phyloP scores from a whole-genome alignment of 2,888 invertebrate species.

The Uropetala carovei region DNA sequence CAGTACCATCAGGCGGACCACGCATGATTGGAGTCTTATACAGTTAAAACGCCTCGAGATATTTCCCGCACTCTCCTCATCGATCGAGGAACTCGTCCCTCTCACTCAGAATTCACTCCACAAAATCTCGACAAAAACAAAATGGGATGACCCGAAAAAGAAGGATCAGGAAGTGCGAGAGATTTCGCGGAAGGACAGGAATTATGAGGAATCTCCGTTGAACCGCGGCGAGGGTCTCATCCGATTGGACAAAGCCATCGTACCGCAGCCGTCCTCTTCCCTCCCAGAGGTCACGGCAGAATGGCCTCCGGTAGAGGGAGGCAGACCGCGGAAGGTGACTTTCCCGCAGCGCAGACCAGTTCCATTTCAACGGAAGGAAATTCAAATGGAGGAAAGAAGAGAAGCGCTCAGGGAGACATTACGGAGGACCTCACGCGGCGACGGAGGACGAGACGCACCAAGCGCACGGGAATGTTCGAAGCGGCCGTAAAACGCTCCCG shows the following conservation, averaged over 20 bases:
- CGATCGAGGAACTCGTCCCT: not conserved
- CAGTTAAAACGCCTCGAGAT: not conserved
- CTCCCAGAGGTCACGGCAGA: conserved; percentile 1
- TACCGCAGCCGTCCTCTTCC: not conserved
- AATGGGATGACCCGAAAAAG: not conserved
- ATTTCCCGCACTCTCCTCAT: not conserved
- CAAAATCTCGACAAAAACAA: not conserved
- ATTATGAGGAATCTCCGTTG: not conserved
- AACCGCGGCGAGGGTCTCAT: not conserved
- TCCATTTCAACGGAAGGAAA: conserved; percentile 6
- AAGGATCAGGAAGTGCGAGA: not conserved
- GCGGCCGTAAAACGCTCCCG: not conserved
- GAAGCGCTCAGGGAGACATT: too few relatives aligned
- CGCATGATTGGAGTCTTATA: too few relatives aligned
- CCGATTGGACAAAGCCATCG: conserved; percentile 8
- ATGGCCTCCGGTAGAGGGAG: not conserved
- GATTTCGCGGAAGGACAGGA: not conserved
- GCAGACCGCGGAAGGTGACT: not conserved
- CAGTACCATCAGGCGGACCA: too few relatives aligned
- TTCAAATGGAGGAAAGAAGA: not conserved
- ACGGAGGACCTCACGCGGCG: conserved; percentile 10
- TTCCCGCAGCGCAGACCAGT: not conserved
- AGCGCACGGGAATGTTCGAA: not conserved
- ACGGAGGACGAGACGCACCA: not conserved
- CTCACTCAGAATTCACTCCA: not conserved